Percentiles rank a stretch among this genome's conserved stretches.
Conservation (phyloP, 1,140 invertebrate species). For the Trachymyrmex septentrionalis region DNA sequence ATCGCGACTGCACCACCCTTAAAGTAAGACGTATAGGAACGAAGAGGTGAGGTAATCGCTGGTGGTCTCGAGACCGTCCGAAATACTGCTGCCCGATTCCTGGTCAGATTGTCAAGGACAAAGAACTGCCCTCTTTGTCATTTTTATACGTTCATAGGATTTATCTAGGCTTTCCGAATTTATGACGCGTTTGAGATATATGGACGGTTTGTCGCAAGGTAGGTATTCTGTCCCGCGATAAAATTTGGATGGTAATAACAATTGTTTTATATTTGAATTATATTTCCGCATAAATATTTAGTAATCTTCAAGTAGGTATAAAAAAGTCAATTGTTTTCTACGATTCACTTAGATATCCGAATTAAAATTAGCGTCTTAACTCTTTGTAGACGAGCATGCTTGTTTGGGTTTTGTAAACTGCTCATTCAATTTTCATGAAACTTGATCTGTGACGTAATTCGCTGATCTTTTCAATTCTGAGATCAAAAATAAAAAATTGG, state of each 20-base stretch:
- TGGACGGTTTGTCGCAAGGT: not conserved
- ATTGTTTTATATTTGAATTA: not conserved
- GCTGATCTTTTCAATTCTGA: too few relatives aligned
- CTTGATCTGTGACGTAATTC: too few relatives aligned
- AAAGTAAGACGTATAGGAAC: slow-evolving; percentile 62
- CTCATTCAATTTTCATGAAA: too few relatives aligned
- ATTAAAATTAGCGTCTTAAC: not conserved
- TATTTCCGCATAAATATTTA: not conserved
- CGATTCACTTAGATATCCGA: not conserved
- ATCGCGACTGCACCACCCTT: slow-evolving; percentile 51
- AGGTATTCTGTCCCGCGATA: not conserved
- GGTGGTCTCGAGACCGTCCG: not conserved
- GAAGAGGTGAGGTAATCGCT: slow-evolving; percentile 50
- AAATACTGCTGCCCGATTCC: slow-evolving; percentile 8
- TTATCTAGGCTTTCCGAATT: not conserved
- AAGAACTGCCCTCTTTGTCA: not conserved
- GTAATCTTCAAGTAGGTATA: not conserved
- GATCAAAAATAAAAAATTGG: too few relatives aligned
- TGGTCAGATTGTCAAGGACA: slow-evolving; percentile 9
- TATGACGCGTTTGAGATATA: not conserved
- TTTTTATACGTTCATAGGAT: slow-evolving; percentile 25
- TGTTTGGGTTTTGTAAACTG: too few relatives aligned
- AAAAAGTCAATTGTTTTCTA: not conserved
- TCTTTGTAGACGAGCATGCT: too few relatives aligned
- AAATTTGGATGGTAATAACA: slow-evolving; percentile 7